Conservation (phyloP, 2,113 vertebrate genomes). For the Coturnix japonica region DNA sequence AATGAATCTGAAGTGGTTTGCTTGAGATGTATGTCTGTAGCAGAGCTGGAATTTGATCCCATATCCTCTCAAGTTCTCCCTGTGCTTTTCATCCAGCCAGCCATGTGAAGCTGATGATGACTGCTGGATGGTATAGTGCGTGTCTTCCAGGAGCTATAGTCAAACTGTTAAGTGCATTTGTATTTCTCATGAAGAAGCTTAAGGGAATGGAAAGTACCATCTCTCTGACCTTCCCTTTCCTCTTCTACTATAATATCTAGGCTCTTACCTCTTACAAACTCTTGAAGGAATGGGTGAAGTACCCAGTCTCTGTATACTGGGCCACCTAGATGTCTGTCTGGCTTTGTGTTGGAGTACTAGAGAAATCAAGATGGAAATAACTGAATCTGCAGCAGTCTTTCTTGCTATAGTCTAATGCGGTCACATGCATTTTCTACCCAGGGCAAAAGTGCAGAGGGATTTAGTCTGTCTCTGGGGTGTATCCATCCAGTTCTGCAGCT, state of each 20-base stretch:
- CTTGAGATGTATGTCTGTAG: neutral
- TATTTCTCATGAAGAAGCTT: neutral
- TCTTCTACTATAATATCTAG: neutral
- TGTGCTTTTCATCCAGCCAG: neutral
- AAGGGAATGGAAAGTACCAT: neutral
- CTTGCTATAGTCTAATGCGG: neutral
- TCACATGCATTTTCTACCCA: neutral
- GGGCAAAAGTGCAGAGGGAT: neutral
- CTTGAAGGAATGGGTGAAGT: neutral
- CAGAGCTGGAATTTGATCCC: neutral
- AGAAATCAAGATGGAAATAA: neutral
- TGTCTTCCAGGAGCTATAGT: neutral
- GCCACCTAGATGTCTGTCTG: neutral
- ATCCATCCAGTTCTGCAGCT: neutral
- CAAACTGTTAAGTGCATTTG: neutral
- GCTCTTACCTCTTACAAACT: neutral
- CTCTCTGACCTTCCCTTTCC: neutral
- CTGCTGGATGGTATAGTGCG: neutral
- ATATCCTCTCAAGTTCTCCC: neutral
- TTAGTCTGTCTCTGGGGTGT: constrained; percentile 23
- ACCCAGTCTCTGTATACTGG: neutral
- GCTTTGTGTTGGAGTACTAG: neutral
- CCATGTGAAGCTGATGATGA: neutral
- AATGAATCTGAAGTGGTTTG: neutral
- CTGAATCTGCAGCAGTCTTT: neutral